Base-by-base conservation (phyloP, 2,797 vertebrate species). In the Periophthalmus magnuspinnatus region DNA sequence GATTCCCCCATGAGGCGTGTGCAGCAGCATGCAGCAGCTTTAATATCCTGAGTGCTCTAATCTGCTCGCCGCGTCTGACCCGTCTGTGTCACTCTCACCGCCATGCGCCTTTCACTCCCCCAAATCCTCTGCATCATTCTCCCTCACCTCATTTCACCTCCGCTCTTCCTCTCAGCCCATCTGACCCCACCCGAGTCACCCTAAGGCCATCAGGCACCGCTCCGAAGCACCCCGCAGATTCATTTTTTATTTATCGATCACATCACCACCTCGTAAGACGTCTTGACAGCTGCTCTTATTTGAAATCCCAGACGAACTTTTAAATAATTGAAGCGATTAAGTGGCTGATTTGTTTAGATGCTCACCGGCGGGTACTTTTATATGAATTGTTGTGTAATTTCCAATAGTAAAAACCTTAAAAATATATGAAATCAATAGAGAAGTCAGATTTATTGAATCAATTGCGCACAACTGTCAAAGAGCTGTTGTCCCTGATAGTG, bases 41-140 rank as follows among this genome's bases (percentile, higher is more conserved):
- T 91, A 90, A 90, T 91, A 91, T 89, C 88, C 88, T 86, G 86
- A 92, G 90, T 90, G 88, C 88, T 89, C 71, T 91, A 91, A 91
- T 91, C 88, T 91, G 86, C 80, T 88, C 84, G 74, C 80, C 72
- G 54, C 5, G 73, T 86, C 80, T 88, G 89, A 90, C 85, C 87
- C 76, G 33, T 21, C 61, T 67, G 69, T 59, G 83, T 83, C 85
- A 79, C 72, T 82, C 77, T 78, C 74, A 47, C 80, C 63, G 71
- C 77, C 67, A 81, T 61, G 69, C 66, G 72, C 68, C 64, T 36
- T 13, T 68, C 76, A 77, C 84, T 75, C 81, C 78, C 70, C 50
- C n/a, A 86, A 89, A 88, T 86, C 86, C 86, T 72, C 88, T 76
- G 48, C 78, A 83, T 82, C 82, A 75, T 82, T 84, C 86, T 90